Evolutionary conservation across 2,888 invertebrate species (phyloP), one percentile per base, ranked within the genome.

Genomic region (Phalera bucephala): DNA sequence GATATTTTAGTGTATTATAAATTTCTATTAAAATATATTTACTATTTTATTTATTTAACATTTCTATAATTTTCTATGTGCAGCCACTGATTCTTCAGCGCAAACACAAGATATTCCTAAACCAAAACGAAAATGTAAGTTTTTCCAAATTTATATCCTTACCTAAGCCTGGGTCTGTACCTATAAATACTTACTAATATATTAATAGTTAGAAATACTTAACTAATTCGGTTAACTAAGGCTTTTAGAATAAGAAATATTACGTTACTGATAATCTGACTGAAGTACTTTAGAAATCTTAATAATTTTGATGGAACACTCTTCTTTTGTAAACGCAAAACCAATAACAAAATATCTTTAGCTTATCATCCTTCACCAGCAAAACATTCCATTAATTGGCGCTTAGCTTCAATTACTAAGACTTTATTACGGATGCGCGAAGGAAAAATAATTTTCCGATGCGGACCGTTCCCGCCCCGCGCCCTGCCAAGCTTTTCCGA

Each of bases 41-140:
- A 3, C 26, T 28, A 35, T 30, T 19, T 36, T 20, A 20, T 38
- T 27, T 28, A 27, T 44, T 51, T 55, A 22, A 13, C 1, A 31
- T 29, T 40, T 35, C 26, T 0, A 4, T 36, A 6, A 33, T 29
- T 37, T 35, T 42, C 22, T 40, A 12, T 44, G 21, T 45, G 31
- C 60, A 75, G 72, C 68, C 39, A 64, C 65, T 39, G 83, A 82
- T 42, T 63, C 74, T 52, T 66, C 80, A 43, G 71, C 66, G 19
- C 76, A 72, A 58, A 70, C 74, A 33, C 60, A 64, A 49, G 75
- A 78, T 45, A 47, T 67, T 38, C 70, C 63, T 53, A 80, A 81
- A 57, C 45, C 70, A 17, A 84, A 76, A 62, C 71, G 71, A 62
- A 83, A 74, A 72, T 22, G 84, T 83, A 51, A 76, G 77, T 64